Conservation (phyloP, 2,888 invertebrate species). For the Ptychoptera contaminata region DNA sequence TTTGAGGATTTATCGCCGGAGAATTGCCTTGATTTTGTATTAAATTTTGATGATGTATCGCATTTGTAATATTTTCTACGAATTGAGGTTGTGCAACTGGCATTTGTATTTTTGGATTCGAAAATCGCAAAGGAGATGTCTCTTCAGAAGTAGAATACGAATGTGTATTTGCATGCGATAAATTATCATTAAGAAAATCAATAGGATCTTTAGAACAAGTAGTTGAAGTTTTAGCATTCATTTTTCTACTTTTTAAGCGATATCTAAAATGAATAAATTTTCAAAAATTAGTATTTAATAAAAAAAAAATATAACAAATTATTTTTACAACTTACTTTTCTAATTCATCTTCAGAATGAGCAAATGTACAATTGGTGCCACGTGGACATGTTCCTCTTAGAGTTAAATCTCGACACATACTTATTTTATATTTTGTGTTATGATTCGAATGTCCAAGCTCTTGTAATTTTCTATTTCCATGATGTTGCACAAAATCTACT, state of each 20-base stretch:
- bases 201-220: conserved; percentile 18
- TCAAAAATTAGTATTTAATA: not conserved
- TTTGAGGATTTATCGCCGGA: too few relatives aligned
- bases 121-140: conserved; percentile 21
- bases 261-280: conserved; percentile 24
- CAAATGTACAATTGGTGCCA: conserved; percentile 77
- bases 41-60: too few relatives aligned
- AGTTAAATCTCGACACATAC: conserved; percentile 75
- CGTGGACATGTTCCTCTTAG: conserved; percentile 70
- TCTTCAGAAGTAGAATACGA: conserved; percentile 17
- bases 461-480: conserved; percentile 49
- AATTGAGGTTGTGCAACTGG: not conserved
- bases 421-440: conserved; percentile 71
- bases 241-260: conserved; percentile 47
- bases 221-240: conserved; percentile 22
- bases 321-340: conserved; percentile 39
- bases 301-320: conserved; percentile 25
- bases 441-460: conserved; percentile 40
- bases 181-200: conserved; percentile 16
- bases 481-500: conserved; percentile 60
- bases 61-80: conserved; percentile 1
- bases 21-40: too few relatives aligned
- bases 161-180: conserved; percentile 3
- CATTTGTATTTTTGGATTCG: not conserved
- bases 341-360: conserved; percentile 80